Conservation (phyloP, 2,888 invertebrate genomes). For the Plagodis dolabraria region DNA sequence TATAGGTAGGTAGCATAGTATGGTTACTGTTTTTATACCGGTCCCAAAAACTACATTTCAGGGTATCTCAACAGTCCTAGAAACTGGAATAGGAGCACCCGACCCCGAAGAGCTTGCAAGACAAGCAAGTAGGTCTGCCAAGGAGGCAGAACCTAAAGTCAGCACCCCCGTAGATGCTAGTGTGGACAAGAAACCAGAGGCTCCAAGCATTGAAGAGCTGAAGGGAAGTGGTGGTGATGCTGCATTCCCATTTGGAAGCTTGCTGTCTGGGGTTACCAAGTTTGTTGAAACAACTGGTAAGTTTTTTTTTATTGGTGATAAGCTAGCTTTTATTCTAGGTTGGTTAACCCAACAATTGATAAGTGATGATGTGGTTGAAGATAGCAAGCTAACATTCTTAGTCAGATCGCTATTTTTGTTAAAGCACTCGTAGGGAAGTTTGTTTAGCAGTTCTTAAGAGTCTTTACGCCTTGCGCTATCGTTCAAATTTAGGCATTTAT, state of each 20-base stretch:
- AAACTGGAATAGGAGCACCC: conserved; percentile 93
- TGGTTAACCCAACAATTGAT: no score
- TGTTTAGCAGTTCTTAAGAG: no score
- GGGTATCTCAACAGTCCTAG: conserved; percentile 90
- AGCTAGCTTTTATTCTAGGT: no score
- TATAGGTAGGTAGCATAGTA: no score
- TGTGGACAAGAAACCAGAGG: conserved; percentile 23
- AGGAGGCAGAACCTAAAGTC: conserved; percentile 40
- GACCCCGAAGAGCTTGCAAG: conserved; percentile 91
- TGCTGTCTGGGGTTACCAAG: conserved; percentile 89
- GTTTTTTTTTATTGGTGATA: conserved; percentile 14
- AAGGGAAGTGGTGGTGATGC: conserved; percentile 47
- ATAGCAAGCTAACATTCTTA: no score
- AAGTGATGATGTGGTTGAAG: no score
- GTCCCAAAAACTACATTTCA: conserved; percentile 61
- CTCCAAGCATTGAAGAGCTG: conserved; percentile 23
- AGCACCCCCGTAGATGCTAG: conserved; percentile 26
- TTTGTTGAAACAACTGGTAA: conserved; percentile 88
- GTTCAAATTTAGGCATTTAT: no score
- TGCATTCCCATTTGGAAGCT: conserved; percentile 85
- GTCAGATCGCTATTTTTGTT: no score
- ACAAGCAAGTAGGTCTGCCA: conserved; percentile 51
- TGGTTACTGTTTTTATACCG: no score
- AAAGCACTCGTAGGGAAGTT: no score
- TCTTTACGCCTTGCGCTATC: no score